phyloP scores from a whole-genome alignment of 2,888 invertebrate species.

The Habroteleia sp. region DNA sequence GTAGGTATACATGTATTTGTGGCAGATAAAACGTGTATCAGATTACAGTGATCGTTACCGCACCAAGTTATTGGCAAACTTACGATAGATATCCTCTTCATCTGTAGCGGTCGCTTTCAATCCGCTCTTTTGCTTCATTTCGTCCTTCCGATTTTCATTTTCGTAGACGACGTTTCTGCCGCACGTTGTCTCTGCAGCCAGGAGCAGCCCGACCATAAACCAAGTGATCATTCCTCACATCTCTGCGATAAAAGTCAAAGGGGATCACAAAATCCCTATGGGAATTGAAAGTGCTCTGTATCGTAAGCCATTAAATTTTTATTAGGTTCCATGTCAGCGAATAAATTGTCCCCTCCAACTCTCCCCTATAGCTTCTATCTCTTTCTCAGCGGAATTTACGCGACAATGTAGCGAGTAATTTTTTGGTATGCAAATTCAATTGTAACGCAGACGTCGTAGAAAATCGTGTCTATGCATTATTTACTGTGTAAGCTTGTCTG shows the following conservation, averaged over 20 bases:
- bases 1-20: slow-evolving; percentile 33
- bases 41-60: slow-evolving; percentile 47
- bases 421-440: slow-evolving; percentile 57
- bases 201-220: slow-evolving; percentile 81
- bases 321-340: slow-evolving; percentile 54
- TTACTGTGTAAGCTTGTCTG: slow-evolving; percentile 35
- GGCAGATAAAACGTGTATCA: slow-evolving; percentile 43
- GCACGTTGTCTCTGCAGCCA: slow-evolving; percentile 80
- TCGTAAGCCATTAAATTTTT: slow-evolving; percentile 61
- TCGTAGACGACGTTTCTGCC: slow-evolving; percentile 78
- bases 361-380: not conserved
- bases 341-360: slow-evolving; percentile 47
- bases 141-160: slow-evolving; percentile 77
- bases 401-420: slow-evolving; percentile 39
- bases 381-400: slow-evolving; percentile 41
- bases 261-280: slow-evolving; percentile 57
- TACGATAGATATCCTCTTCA: slow-evolving; percentile 80
- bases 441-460: slow-evolving; percentile 40
- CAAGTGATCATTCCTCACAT: slow-evolving; percentile 82
- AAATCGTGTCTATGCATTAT: slow-evolving; percentile 36
- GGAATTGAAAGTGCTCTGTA: slow-evolving; percentile 59
- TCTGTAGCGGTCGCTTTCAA: slow-evolving; percentile 74
- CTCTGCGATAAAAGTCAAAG: slow-evolving; percentile 73
- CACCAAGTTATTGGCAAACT: slow-evolving; percentile 64
- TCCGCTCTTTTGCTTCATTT: slow-evolving; percentile 74